Evolutionary conservation across 1,140 invertebrate genomes (phyloP).

Genomic region (Vanessa tameamea): DNA sequence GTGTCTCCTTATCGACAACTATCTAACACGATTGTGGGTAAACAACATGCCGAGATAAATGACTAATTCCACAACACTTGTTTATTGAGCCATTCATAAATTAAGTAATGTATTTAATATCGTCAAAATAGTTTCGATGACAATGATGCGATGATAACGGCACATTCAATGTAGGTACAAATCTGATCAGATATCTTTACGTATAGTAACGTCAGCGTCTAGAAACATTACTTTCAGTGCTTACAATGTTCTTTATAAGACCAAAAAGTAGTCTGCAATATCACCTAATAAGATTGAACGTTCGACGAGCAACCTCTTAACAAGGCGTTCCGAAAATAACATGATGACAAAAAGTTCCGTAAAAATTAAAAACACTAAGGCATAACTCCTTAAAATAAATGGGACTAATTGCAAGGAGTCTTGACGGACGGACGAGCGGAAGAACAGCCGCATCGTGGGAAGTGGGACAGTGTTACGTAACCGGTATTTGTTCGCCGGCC

Average conservation of each 20-base stretch:
- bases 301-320: too few species aligned
- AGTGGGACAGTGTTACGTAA: conserved; percentile 75
- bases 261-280: neutral
- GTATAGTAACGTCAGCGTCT: neutral
- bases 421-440: conserved; percentile 50
- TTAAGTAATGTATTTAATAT: conserved; percentile 55
- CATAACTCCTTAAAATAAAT: conserved; percentile 32
- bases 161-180: conserved; percentile 2
- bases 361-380: neutral
- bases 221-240: neutral
- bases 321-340: neutral
- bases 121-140: conserved; percentile 57
- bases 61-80: conserved; percentile 76
- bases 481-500: conserved; percentile 75
- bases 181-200: neutral
- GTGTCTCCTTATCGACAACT: conserved; percentile 81
- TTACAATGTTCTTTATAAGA: neutral
- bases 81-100: conserved; percentile 74
- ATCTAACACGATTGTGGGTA: conserved; percentile 80
- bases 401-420: conserved; percentile 57
- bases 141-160: conserved; percentile 17
- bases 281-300: too few species aligned
- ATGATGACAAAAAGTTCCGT: neutral
- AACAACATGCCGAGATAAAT: conserved; percentile 78
- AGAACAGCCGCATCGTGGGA: conserved; percentile 67